Conservation (phyloP, 2,888 invertebrate species). For the Perdita meconis region DNA sequence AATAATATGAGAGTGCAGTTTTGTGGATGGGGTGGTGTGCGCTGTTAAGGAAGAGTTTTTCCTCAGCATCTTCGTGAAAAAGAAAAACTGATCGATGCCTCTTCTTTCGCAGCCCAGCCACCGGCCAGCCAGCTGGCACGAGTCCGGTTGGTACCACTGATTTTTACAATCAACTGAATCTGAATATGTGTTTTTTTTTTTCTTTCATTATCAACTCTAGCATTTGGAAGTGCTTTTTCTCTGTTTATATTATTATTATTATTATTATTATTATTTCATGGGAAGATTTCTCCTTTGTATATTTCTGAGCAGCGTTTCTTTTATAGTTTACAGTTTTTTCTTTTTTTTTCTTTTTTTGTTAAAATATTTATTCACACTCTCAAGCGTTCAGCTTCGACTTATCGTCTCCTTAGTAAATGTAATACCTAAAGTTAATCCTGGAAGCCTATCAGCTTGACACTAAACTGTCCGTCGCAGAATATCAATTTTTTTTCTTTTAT, state of each 20-base stretch:
- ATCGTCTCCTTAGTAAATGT: constrained; percentile 80
- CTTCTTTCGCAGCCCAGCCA: constrained; percentile 67
- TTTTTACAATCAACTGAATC: constrained; percentile 70
- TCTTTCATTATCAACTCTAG: constrained; percentile 69
- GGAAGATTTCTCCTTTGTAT: constrained; percentile 81
- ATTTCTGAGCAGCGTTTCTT: constrained; percentile 81
- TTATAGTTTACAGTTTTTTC: constrained; percentile 75
- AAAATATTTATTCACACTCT: constrained; percentile 83
- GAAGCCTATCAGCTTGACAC: constrained; percentile 83
- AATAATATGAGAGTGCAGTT: constrained; percentile 68
- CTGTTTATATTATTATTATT: constrained; percentile 69
- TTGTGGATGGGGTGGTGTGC: constrained; percentile 69
- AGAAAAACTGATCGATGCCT: constrained; percentile 41
- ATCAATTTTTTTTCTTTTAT: constrained; percentile 63
- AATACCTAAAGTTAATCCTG: constrained; percentile 83
- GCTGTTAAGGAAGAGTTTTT: constrained; percentile 65
- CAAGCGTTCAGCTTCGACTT: constrained; percentile 79
- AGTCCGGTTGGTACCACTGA: constrained; percentile 68
- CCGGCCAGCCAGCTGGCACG: constrained; percentile 73
- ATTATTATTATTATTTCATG: constrained; percentile 70
- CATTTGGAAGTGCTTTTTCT: constrained; percentile 73
- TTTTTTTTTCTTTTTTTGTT: constrained; percentile 69
- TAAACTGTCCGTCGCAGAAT: constrained; percentile 76
- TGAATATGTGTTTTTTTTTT: constrained; percentile 57
- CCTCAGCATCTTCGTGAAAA: constrained; percentile 50